Percentiles rank a stretch among this genome's conserved stretches.
These are phyloP conservation scores for Oryctes rhinoceros DNA, from an alignment of 1,140 invertebrate genomes.

Conservation along the genomic window DNA sequence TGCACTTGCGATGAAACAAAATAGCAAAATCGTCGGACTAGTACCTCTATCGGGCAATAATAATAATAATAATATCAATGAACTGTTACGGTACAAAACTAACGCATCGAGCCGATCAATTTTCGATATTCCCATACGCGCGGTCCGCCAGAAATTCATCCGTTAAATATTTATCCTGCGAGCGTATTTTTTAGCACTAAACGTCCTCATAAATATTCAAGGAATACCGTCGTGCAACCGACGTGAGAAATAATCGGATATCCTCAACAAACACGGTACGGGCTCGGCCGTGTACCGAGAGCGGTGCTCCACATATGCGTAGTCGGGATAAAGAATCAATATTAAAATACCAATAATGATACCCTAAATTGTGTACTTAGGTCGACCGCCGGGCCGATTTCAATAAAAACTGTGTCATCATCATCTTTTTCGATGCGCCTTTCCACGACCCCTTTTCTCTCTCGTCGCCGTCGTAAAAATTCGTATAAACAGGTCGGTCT, in stretches of 20 bases:
- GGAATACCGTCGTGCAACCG: not conserved
- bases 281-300: not conserved
- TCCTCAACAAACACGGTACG: conserved; percentile 7
- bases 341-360: conserved; percentile 39
- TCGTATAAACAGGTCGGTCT: conserved; percentile 32
- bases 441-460: conserved; percentile 25
- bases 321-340: conserved; percentile 33
- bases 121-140: not conserved
- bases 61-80: no score
- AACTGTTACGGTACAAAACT: no score
- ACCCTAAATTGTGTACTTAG: conserved; percentile 40
- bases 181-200: conserved; percentile 24
- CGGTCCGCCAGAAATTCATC: not conserved
- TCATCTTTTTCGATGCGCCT: not conserved
- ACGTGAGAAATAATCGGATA: conserved; percentile 35
- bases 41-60: no score
- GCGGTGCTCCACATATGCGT: no score
- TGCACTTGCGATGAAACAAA: no score
- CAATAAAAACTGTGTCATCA: conserved; percentile 39
- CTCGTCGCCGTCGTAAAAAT: conserved; percentile 5
- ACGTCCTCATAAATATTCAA: conserved; percentile 29
- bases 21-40: no score
- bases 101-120: no score
- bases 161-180: conserved; percentile 10
- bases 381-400: conserved; percentile 27